Base-by-base conservation (phyloP, 2,113 vertebrate genomes). In the Clarias gariepinus region DNA sequence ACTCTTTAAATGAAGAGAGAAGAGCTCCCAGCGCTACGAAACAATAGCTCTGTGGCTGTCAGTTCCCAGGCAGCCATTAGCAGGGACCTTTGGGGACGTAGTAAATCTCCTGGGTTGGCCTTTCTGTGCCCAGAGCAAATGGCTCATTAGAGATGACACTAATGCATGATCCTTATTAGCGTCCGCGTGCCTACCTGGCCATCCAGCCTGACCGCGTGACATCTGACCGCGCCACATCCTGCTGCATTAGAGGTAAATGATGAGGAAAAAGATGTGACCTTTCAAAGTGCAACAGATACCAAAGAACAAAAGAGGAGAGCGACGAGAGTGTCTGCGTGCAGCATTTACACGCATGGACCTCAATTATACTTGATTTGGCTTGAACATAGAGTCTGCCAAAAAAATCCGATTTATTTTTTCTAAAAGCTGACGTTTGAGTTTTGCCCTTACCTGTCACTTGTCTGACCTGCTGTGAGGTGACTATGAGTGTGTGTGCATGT, bases 81-180 rank as follows among this genome's bases (percentile, higher is more conserved):
- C 89, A 81, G 87, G 90, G 92, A 93, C 93, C 91, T 92, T 89
- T 89, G 92, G 94, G 92, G 92, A 93, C 88, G 89, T 88, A 91
- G 91, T 91, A 93, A 86, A 91, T 94, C 94, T 95, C 93, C 93
- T 90, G 19, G 85, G 91, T 90, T 93, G 94, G 94, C 93, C 94
- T 95, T 96, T 95, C 93, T 93, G 91, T 91, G 91, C 93, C 91
- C 90, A 91, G 88, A 93, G 93, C 92, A 93, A 91, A 92, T 92
- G 92, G 95, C 93, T 95, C 95, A 93, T 93, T 94, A 94, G 87
- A 91, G 90, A 91, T 93, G 94, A 95, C 94, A 94, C 92, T 93
- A 94, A 95, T 94, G 93, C 92, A 95, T 94, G 91, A 94, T 92
- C 90, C 94, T 95, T 94, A 95, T 95, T 95, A 95, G 90, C 89